A percentile compares a stretch with the other conserved stretches of the same genome.
Conservation (phyloP, 2,113 vertebrate species). For the Empidonax traillii region DNA sequence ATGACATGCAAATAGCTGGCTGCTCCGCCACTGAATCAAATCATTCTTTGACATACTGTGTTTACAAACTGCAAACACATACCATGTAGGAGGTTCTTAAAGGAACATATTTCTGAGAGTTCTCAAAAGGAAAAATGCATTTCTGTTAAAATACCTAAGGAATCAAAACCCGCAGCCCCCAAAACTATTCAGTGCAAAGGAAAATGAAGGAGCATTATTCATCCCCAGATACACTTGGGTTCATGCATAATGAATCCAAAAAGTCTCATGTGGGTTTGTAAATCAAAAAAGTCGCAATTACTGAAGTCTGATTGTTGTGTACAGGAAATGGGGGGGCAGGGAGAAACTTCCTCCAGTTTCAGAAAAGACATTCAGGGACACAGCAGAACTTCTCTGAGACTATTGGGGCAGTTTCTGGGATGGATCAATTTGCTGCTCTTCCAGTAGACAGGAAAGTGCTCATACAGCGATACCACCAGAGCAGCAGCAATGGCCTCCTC, state of each 20-base stretch:
- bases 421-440: not conserved
- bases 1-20: slow-evolving; percentile 58
- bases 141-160: not conserved
- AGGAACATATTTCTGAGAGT: slow-evolving; percentile 34
- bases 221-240: not conserved
- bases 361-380: not conserved
- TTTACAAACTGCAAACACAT: slow-evolving; percentile 50
- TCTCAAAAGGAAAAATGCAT: not conserved
- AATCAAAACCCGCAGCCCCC: not conserved
- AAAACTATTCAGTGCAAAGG: not conserved
- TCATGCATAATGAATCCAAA: not conserved
- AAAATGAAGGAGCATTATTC: not conserved
- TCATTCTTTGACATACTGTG: slow-evolving; percentile 48
- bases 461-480: rapidly evolving
- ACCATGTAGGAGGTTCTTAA: slow-evolving; percentile 55
- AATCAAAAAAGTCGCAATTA: not conserved
- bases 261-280: not conserved
- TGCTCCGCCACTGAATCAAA: slow-evolving; percentile 51
- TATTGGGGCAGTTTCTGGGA: not conserved
- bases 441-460: not conserved
- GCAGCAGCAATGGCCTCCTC: not conserved
- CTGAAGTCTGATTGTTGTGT: not conserved
- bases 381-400: not conserved
- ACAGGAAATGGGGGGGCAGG: not conserved
- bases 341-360: not conserved